Evolutionary conservation across 2,888 invertebrate species (phyloP), one percentile per base, ranked within the genome.

Genomic region (Euplagia quadripunctaria): DNA sequence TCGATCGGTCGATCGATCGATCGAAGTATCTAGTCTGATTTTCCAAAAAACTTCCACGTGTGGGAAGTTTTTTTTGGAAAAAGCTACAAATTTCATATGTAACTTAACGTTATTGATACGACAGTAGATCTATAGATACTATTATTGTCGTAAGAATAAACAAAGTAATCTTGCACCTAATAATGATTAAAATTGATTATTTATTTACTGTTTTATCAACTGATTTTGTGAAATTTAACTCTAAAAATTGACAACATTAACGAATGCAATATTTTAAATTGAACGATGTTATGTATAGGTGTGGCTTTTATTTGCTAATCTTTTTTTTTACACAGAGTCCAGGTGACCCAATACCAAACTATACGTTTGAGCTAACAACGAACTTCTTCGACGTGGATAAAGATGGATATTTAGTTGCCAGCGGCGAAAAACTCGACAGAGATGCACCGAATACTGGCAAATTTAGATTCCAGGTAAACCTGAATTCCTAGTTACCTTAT

Each of bases 371-470:
- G 89, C 88, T 98, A 85, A 99, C 99, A 0, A 98, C 98, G 0
- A 97, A 97, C 70, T 98, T 97, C 87, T 99, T 99, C 91, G 96
- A 97, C 78, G 97, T 98, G 73, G 97, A 98, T 83, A 94, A 96
- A 76, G 96, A 97, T 69, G 98, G 98, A 2, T 95, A 96, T 75
- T 93, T 99, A 63, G 96, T 98, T 17, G 98, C 99, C 0, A 98
- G 97, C 87, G 97, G 98, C 86, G 98, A 98, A 84, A 97, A 97
- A 87, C 94, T 99, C 64, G 99, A 99, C 89, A 96, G 99, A 52
- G 99, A 99, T 93, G 97, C 98, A 1, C 99, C 99, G 0, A 98
- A 97, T 88, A 97, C 97, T 0, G 98, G 98, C 43, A 97, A 97
- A 87, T 98, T 98, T 88, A 97, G 98, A 86, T 98, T 99, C 91